Evolutionary conservation across 1,140 invertebrate species (phyloP), one percentile per base, ranked within the genome.

Genomic region (Pogonomyrmex californicus): DNA sequence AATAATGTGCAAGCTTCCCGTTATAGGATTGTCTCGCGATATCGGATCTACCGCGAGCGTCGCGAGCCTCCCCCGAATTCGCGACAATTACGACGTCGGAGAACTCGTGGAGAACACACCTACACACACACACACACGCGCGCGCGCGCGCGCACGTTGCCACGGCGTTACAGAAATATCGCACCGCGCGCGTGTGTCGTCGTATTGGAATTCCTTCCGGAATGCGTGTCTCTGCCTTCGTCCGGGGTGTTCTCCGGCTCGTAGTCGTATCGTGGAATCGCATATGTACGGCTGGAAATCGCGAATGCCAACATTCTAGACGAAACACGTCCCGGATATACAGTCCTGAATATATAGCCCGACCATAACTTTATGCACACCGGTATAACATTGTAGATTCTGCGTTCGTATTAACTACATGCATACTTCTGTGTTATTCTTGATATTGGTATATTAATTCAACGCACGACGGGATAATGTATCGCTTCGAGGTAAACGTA

Each of bases 141-240:
- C 23, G 23, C 23, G 23, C 23, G 23, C 23, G 23, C 10, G 23
- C 41, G 44, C 49, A 10, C 38, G 23, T 65, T 49, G 75, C 38
- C 47, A 30, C 63, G 63, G 10, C 49, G 38, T 49, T 38, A 41
- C 54, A 36, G 79, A 83, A 82, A 82, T 73, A 82, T 60, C 54
- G 68, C 68, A 41, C n/a, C 38, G 66, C 12, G 41, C 47, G n/a
- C 23, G 49, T 60, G 54, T 58, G 41, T 23, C 68, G 41, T 60
- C 54, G 79, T 75, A 75, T 83, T 49, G 79, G 79, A 73, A 75
- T 83, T 75, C 68, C 68, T 56, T 60, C n/a, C n/a, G 54, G 79
- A 83, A 75, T 75, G 79, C 79, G 56, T 38, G 79, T 49, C 38
- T 56, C 63, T 49, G 17, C 7, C n/a, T 30, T 17, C 23, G 33